phyloP scores from a whole-genome alignment of 2,888 invertebrate species.

The Acronicta alni region DNA sequence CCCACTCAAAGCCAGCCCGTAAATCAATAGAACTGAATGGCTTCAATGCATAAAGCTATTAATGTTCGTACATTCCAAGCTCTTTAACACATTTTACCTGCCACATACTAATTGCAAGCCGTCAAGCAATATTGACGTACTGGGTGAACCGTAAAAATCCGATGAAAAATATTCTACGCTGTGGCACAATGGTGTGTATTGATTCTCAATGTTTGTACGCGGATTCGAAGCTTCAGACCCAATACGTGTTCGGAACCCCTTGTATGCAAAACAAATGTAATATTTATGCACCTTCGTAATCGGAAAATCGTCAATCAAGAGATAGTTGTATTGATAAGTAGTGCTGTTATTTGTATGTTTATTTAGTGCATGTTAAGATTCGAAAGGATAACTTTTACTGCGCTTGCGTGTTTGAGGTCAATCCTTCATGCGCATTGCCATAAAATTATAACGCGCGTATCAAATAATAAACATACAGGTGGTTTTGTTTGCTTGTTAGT shows the following conservation, averaged over 20 bases:
- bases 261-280: slow-evolving; percentile 78
- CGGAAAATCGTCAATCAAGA: slow-evolving; percentile 79
- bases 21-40: slow-evolving; percentile 80
- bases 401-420: slow-evolving; percentile 60
- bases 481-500: slow-evolving; percentile 9
- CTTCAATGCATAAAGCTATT: slow-evolving; percentile 74
- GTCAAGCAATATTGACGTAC: slow-evolving; percentile 2
- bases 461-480: slow-evolving; percentile 50
- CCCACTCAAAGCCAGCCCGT: slow-evolving; percentile 72
- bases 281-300: slow-evolving; percentile 79
- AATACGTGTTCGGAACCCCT: slow-evolving; percentile 68
- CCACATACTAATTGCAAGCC: slow-evolving; percentile 35
- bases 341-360: slow-evolving; percentile 47
- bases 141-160: slow-evolving; percentile 3
- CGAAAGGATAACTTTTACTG: slow-evolving; percentile 46
- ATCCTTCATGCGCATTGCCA: slow-evolving; percentile 51
- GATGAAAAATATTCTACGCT: slow-evolving; percentile 22
- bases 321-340: slow-evolving; percentile 70
- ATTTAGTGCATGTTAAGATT: slow-evolving; percentile 51
- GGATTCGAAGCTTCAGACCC: slow-evolving; percentile 57
- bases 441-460: slow-evolving; percentile 43
- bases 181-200: slow-evolving; percentile 30
- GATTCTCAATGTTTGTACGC: slow-evolving; percentile 36
- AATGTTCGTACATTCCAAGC: slow-evolving; percentile 51
- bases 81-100: slow-evolving; percentile 47